Conservation (phyloP, 2,888 invertebrate species). For the Andrena marginata region DNA sequence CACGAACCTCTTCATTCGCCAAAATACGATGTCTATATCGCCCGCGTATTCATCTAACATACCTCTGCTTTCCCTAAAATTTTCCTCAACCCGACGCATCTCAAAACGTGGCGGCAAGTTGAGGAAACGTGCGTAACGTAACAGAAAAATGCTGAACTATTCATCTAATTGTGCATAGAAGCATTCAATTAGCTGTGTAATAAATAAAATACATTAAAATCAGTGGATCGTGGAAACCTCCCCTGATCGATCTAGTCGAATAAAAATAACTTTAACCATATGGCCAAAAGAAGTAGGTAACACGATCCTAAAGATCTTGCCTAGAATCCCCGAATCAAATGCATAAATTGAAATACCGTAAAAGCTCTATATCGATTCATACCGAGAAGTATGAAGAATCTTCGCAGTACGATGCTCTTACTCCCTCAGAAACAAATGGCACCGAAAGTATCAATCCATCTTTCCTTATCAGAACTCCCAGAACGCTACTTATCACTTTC, state of each 20-base stretch:
- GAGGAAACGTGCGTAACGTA: neutral
- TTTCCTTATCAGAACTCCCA: conserved; percentile 7
- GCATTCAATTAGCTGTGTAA: neutral
- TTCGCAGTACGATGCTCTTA: neutral
- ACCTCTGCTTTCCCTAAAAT: conserved; percentile 19
- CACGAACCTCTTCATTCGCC: conserved; percentile 53
- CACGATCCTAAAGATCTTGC: too few relatives aligned
- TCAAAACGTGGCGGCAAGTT: neutral
- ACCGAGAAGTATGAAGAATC: neutral
- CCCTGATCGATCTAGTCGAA: too few relatives aligned
- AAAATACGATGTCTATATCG: conserved; percentile 53
- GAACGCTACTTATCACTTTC: conserved; percentile 37
- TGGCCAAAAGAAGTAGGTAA: too few relatives aligned
- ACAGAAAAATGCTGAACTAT: too few relatives aligned
- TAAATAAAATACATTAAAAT: neutral
- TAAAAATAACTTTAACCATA: too few relatives aligned
- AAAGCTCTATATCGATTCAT: neutral
- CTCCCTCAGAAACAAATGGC: too few relatives aligned
- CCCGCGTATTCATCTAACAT: conserved; percentile 6
- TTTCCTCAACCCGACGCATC: neutral
- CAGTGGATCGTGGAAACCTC: too few relatives aligned
- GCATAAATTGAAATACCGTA: neutral
- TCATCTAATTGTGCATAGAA: too few relatives aligned
- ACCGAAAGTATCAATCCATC: neutral
- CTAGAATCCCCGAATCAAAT: neutral